Base-by-base conservation (phyloP, 23 tunicate species). In the Ascidia mentula region DNA sequence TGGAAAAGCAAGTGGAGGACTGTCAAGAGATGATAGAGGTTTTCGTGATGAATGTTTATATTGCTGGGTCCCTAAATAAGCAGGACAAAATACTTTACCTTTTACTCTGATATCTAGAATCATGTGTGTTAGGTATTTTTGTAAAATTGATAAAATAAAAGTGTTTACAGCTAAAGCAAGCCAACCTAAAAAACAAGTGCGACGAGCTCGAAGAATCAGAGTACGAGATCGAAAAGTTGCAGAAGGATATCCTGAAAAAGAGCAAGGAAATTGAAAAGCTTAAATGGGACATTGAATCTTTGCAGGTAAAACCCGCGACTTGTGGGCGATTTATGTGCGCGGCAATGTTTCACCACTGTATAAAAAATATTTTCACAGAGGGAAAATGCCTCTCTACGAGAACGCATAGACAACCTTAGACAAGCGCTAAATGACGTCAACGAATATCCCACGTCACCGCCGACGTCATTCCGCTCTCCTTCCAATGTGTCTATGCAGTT, bases 11-110 rank as follows among this genome's bases (percentile, higher is more conserved):
- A 60, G 82, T 87, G 0, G 82, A 75, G 38, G 86, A 87, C 17
- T 40, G 60, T 18, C 82, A 81, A 75, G 91, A 87, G 36, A 76
- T 75, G 59, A 69, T 87, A n/a, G 37, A 87, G 82, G 91, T 87
- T 53, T 9, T 26, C 65, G 13, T 9, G 53, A 42, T 42, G 15
- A 9, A 42, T 42, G 53, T 42, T 42, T 42, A 15, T 12, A 15
- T 9, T 42, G 53, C 12, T 42, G n/a, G n/a, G n/a, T n/a, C n/a
- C n/a, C n/a, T n/a, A n/a, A n/a, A n/a, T n/a, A n/a, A n/a, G n/a
- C n/a, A n/a, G n/a, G n/a, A n/a, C n/a, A n/a, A n/a, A n/a, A n/a
- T n/a, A n/a, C n/a, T n/a, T n/a, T n/a, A n/a, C n/a, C n/a, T n/a
- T n/a, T n/a, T n/a, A n/a, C n/a, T n/a, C n/a, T n/a, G n/a, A n/a